These are phyloP conservation scores for Drosophila gunungcola DNA, from an alignment of 1,140 invertebrate species.

Conservation along the genomic window DNA sequence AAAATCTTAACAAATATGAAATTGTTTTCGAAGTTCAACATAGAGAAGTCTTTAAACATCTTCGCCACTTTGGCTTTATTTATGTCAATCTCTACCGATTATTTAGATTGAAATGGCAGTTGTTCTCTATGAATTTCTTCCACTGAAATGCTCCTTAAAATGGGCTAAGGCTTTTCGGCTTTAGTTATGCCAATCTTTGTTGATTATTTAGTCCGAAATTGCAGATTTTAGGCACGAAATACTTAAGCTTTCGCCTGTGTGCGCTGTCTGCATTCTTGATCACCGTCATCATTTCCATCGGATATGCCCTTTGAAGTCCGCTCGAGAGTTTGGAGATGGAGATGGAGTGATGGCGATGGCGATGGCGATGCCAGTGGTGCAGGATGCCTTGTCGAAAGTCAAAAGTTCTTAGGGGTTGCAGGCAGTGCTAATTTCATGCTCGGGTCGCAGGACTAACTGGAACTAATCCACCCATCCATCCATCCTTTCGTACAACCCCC, in stretches of 20 bases:
- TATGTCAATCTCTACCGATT: neutral
- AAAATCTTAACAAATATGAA: too few relatives aligned
- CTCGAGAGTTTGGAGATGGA: neutral
- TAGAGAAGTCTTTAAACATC: neutral
- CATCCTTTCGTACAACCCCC: conserved; percentile 21
- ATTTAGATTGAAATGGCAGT: neutral
- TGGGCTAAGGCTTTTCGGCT: conserved; percentile 3
- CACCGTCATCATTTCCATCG: conserved; percentile 31
- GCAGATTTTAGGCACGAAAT: conserved; percentile 31
- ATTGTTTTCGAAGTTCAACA: too few relatives aligned
- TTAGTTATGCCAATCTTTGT: conserved; percentile 6
- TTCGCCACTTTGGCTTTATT: neutral
- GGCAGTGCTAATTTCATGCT: conserved; percentile 39
- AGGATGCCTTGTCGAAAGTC: conserved; percentile 32
- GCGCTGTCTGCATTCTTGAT: conserved; percentile 31
- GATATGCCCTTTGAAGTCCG: conserved; percentile 36
- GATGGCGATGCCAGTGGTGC: conserved; percentile 1
- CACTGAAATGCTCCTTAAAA: neutral
- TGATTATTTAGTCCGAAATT: conserved; percentile 21
- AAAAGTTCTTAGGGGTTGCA: conserved; percentile 48
- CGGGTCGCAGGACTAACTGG: conserved; percentile 40
- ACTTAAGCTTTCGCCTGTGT: conserved; percentile 28
- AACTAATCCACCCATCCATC: conserved; percentile 48
- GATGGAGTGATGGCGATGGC: neutral
- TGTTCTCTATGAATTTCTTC: neutral